Percentiles rank a stretch among this genome's conserved stretches.
phyloP scores from a whole-genome alignment of 2,888 invertebrate species.

The Drosophila merina region DNA sequence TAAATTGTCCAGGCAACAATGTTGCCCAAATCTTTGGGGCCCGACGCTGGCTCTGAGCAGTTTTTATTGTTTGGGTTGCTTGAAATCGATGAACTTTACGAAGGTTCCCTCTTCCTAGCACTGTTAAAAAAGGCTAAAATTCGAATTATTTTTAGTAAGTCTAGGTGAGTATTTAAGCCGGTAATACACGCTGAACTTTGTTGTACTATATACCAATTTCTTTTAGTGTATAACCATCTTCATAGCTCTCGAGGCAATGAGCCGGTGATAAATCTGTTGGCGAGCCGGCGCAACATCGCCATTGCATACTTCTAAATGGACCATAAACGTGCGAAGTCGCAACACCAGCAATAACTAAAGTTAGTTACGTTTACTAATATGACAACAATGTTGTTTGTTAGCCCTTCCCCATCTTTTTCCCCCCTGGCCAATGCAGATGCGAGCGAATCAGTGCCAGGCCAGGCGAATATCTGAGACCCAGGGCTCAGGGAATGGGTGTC shows the following conservation, averaged over 20 bases:
- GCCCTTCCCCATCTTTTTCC: neutral
- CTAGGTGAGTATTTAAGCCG: no score
- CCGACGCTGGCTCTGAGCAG: constrained; percentile 64
- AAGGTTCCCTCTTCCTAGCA: constrained; percentile 31
- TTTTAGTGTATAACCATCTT: neutral
- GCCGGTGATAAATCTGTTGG: constrained; percentile 80
- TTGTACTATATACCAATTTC: neutral
- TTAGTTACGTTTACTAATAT: constrained; percentile 79
- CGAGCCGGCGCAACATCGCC: constrained; percentile 77
- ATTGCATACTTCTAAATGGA: constrained; percentile 79
- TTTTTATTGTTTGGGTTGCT: constrained; percentile 73
- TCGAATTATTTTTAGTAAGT: no score
- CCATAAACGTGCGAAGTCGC: constrained; percentile 76
- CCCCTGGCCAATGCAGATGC: constrained; percentile 26
- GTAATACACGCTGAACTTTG: neutral
- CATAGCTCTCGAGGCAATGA: constrained; percentile 39
- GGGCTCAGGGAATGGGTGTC: constrained; percentile 25
- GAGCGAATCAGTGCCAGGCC: constrained; percentile 23
- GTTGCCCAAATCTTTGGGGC: constrained; percentile 57
- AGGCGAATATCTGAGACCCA: constrained; percentile 14
- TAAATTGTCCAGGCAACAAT: constrained; percentile 56
- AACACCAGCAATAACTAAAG: constrained; percentile 79
- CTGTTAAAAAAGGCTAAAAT: neutral
- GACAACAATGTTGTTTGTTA: constrained; percentile 68
- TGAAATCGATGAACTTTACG: constrained; percentile 79